phyloP scores from a whole-genome alignment of 2,797 vertebrate genomes.

The Hephaestus fuliginosus region DNA sequence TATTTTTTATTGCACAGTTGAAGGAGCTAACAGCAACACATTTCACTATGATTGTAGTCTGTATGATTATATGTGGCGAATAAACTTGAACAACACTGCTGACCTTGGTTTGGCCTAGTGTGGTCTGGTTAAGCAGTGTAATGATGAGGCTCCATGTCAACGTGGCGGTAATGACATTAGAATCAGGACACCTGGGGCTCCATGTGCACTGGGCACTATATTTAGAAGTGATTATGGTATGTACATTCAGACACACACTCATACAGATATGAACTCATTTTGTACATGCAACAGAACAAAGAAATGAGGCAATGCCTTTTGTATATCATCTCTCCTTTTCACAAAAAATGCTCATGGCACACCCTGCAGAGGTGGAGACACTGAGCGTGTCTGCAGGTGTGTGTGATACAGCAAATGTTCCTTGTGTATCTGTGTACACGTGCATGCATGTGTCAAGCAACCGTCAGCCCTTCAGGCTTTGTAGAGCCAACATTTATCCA shows the following conservation, averaged over 20 bases:
- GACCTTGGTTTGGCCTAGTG: conserved; percentile 40
- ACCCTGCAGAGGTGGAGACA: not conserved
- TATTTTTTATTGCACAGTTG: too few species aligned
- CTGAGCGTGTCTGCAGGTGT: not conserved
- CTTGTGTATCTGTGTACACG: not conserved
- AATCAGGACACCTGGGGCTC: conserved; percentile 45
- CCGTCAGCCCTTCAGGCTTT: conserved; percentile 1
- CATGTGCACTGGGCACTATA: not conserved
- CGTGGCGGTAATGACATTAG: conserved; percentile 50
- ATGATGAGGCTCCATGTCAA: conserved; percentile 37
- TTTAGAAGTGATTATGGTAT: not conserved
- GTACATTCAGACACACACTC: not conserved
- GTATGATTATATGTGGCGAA: too few species aligned
- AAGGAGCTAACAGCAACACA: too few species aligned
- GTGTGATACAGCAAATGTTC: conserved; percentile 5
- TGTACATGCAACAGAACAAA: not conserved
- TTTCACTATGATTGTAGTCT: too few species aligned
- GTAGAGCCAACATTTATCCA: conserved; percentile 49
- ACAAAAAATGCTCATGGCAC: not conserved
- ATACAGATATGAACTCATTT: not conserved
- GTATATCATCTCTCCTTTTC: not conserved
- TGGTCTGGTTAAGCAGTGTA: conserved; percentile 23
- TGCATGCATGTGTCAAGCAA: conserved; percentile 7
- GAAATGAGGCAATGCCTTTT: not conserved
- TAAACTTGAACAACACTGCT: not conserved